Percentiles rank a stretch among this genome's conserved stretches.
Evolutionary conservation across 2,888 invertebrate species (phyloP).

Genomic region (Seira sanloemensis): DNA sequence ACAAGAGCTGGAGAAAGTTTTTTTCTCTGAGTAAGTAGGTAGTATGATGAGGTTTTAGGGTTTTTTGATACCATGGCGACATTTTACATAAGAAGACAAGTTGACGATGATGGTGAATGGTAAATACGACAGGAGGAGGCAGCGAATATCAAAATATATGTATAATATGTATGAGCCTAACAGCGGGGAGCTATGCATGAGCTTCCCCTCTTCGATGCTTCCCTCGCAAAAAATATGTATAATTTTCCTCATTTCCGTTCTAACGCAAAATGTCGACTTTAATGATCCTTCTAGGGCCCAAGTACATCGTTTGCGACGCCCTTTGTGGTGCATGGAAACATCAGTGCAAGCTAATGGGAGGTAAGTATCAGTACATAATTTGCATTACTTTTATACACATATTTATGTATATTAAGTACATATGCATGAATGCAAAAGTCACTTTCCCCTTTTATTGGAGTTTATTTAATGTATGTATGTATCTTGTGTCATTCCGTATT

Average conservation of each 20-base stretch:
- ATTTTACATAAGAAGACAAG: neutral
- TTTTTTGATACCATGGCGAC: neutral
- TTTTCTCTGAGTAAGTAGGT: too few relatives aligned
- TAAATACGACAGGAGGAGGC: neutral
- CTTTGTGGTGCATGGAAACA: constrained; percentile 71
- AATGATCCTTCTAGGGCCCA: constrained; percentile 68
- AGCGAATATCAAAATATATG: too few relatives aligned
- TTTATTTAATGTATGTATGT: too few relatives aligned
- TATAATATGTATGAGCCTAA: constrained; percentile 37
- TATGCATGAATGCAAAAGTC: too few relatives aligned
- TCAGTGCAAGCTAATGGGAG: constrained; percentile 74
- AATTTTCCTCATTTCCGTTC: constrained; percentile 56
- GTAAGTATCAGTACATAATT: too few relatives aligned
- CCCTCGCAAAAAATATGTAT: constrained; percentile 35
- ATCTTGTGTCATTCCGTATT: too few relatives aligned
- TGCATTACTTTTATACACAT: too few relatives aligned
- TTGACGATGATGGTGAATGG: neutral
- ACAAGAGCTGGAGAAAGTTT: too few relatives aligned
- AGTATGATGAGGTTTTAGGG: too few relatives aligned
- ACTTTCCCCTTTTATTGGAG: too few relatives aligned
- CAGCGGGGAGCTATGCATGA: constrained; percentile 43
- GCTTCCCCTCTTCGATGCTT: constrained; percentile 33
- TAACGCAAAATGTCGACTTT: constrained; percentile 63
- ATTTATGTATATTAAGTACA: too few relatives aligned
- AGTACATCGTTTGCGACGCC: constrained; percentile 73